Percentiles rank a stretch among this genome's conserved stretches.
Evolutionary conservation across 2,888 invertebrate genomes (phyloP).

Genomic region (Cotesia congregata): DNA sequence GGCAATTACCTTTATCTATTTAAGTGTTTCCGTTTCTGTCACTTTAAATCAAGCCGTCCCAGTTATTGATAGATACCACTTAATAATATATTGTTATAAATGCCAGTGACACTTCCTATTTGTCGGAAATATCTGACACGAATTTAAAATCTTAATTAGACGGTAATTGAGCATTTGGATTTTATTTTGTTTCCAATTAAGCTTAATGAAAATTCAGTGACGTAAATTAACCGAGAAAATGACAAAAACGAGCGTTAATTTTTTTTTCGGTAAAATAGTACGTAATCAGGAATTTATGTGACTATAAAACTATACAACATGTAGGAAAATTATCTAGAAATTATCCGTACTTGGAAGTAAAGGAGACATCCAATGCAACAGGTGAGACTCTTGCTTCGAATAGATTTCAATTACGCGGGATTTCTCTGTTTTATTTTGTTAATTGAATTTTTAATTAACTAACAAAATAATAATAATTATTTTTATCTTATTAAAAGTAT

Average conservation of each 20-base stretch:
- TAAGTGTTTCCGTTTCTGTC: no score
- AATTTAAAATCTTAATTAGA: background rate
- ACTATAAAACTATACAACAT: background rate
- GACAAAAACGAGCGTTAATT: no score
- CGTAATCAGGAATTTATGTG: background rate
- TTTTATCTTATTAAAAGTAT: background rate
- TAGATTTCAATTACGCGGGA: background rate
- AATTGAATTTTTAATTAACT: background rate
- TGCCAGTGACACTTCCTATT: background rate
- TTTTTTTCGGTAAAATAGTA: background rate
- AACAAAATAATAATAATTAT: background rate
- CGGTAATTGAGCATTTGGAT: background rate
- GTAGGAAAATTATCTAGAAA: background rate
- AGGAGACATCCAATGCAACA: constrained; percentile 45
- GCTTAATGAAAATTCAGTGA: background rate
- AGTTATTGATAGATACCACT: background rate
- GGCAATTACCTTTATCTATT: no score
- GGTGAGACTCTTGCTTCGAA: constrained; percentile 44
- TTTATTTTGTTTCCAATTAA: background rate
- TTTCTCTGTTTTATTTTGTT: background rate
- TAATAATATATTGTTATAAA: background rate
- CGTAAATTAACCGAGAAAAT: background rate
- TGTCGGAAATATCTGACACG: background rate
- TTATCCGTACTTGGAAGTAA: constrained; percentile 46
- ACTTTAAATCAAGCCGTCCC: background rate